Base-by-base conservation (phyloP, 2,113 vertebrate species). In the Canis aureus region DNA sequence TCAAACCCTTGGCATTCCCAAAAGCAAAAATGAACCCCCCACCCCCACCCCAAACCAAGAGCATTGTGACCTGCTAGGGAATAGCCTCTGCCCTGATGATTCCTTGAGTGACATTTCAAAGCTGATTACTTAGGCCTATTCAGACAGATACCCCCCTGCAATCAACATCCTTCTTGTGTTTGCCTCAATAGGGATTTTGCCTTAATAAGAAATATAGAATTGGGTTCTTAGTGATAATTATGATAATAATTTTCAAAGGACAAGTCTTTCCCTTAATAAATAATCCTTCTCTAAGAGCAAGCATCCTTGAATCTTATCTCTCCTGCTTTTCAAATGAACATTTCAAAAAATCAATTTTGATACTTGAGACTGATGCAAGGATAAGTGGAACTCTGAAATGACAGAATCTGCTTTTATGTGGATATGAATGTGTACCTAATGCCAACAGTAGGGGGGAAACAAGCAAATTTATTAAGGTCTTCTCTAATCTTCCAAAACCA, bases 301-400 rank as follows among this genome's bases (percentile, higher is more conserved):
- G 96, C 92, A 98, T 98, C 94, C 97, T 98, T 98, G 97, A 98
- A 97, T 98, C 78, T 94, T 98, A 97, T 97, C 97, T 97, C 81
- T 97, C 71, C 95, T 97, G 92, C 92, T 98, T 97, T 98, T 96
- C 94, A 98, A 98, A 98, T 97, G 97, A 98, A 95, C 95, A 97
- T 96, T 97, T 98, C 80, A 76, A 96, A 95, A 98, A 97, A 95
- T 96, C 96, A 97, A 53, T 96, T 97, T 97, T 89, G 84, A 95
- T 98, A 91, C 96, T 98, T 96, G 96, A 96, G 95, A 94, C 53
- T 91, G 94, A 76, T 89, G 60, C 91, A 94, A 83, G 78, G 59
- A 89, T 92, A 97, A 97, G 96, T 95, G 91, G 95, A 93, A 97
- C 8, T 67, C 76, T 91, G 84, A 97, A 96, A 84, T 97, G 95